Evolutionary conservation across 1,140 invertebrate genomes (phyloP), one percentile per base, ranked within the genome.

Genomic region (Psilanteris sp.): DNA sequence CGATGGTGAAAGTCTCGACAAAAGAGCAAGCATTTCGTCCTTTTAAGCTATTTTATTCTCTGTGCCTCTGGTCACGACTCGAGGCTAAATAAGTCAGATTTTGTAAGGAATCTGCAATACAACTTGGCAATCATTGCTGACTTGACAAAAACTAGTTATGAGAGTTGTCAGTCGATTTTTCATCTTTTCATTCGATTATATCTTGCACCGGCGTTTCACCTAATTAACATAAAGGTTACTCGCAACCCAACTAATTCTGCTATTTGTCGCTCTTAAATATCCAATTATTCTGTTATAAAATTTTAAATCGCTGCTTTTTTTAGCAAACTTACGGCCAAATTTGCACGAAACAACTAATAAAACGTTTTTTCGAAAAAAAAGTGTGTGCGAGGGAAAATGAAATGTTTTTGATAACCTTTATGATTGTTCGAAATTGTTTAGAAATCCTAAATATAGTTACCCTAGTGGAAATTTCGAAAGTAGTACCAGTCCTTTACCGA

Each of bases 51-150:
- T 74, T 77, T 76, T 80, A 72, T 64, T 77, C 34, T 48, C 54
- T 62, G 55, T 62, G 48, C 55, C 27, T 75, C 64, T 68, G 72
- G 64, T 50, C 50, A 71, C 57, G 48, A 76, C 77, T 77, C 41
- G 39, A 37, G 79, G 79, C 79, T 85, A 85, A 87, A 85, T 86
- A 85, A 87, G 83, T 85, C 84, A 81, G 81, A 81, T 79, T 86
- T 82, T 86, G 78, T 78, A 81, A 83, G 77, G 78, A 85, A 85
- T 86, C 80, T 71, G 64, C 22, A 78, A 61, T 57, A 37, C 82
- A 85, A 85, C 80, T 81, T 82, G 43, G 73, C 78, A 80, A 84
- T 82, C 77, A 81, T 78, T 62, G 22, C 66, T 13, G 22, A 24
- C 18, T 67, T 31, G 41, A 36, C 31, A 48, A 64, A 71, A 72